Evolutionary conservation across 2,888 invertebrate species (phyloP), one percentile per base, ranked within the genome.

Genomic region (Metalampra italica): DNA sequence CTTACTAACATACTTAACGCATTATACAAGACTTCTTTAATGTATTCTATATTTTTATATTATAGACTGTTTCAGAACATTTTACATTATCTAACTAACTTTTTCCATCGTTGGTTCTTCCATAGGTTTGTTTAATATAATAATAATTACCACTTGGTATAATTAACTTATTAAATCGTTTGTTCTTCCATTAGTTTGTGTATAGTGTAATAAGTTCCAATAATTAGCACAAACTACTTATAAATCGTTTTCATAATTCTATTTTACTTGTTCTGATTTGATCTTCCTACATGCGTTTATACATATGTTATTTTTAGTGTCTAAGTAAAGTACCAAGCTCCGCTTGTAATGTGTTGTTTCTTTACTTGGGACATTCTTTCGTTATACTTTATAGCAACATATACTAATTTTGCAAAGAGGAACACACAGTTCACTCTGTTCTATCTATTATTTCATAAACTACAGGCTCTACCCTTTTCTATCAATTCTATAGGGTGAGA

Each of bases 241-340:
- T 54, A 63, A 47, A 50, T n/a, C n/a, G 13, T 45, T 51, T 52
- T 51, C 11, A 9, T 9, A 34, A 36, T 3, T 9, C n/a, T 36
- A 36, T n/a, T n/a, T 36, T n/a, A n/a, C 36, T 36, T 36, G 11
- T 53, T 47, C 56, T 55, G 3, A 11, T 14, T 9, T 12, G 44
- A 56, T 52, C 54, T 54, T 56, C 53, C 43, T 59, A 9, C 47
- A 51, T 51, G 48, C 55, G 45, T 56, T 22, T 13, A 39, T 46
- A 47, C 49, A 7, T 29, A 43, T 49, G 48, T 57, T 46, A 54
- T 47, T n/a, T 46, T 53, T 46, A 52, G 45, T 60, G 51, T 57
- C 57, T 71, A 69, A 69, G 63, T 47, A 63, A 61, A 57, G 54
- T 58, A 61, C 12, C 52, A 57, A 49, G 55, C 62, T 58, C 68